Base-by-base conservation (phyloP, 2,113 vertebrate species). In the Eudyptes chrysolophus region DNA sequence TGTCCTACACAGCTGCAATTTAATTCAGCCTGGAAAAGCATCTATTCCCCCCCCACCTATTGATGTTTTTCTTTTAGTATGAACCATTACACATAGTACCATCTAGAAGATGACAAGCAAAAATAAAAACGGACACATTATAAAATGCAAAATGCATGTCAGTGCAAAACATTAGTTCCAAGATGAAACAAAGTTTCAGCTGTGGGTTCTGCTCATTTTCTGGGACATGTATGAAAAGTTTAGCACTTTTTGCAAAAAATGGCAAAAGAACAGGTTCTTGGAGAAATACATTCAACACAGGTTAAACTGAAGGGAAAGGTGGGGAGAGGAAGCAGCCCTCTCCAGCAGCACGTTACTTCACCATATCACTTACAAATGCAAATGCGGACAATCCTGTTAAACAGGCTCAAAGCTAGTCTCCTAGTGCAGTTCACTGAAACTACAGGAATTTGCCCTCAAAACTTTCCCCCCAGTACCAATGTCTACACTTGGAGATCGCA, bases 91-190 rank as follows among this genome's bases (percentile, higher is more conserved):
- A 38, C 0, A 2, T 3, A 24, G 30, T 2, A 17, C 3, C 2
- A 34, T 8, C 69, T 51, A 57, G 24, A 71, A 25, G 13, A 46
- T 26, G 7, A 32, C 24, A 65, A 48, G 13, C 14, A 58, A 77
- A 84, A 65, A 30, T 12, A 32, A 72, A n/a, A 1, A 0, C 0
- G 0, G 27, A n/a, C 9, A n/a, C 0, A 0, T 25, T 21, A 26
- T n/a, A 71, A 76, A 34, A 42, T 5, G 2, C 18, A 38, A 80
- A 38, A 25, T 16, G 5, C 8, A 13, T 27, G n/a, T 13, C 1
- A 89, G 13, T 10, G 8, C 14, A 65, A 74, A 80, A 29, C 27
- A 65, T 4, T 11, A 11, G 19, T 82, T 87, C 21, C 9, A 51
- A 82, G 38, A 29, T 13, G 1, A 76, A 84, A 52, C 2, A 20